These are phyloP conservation scores for Pachydiplax longipennis DNA, from an alignment of 2,888 invertebrate species.

Conservation along the genomic window DNA sequence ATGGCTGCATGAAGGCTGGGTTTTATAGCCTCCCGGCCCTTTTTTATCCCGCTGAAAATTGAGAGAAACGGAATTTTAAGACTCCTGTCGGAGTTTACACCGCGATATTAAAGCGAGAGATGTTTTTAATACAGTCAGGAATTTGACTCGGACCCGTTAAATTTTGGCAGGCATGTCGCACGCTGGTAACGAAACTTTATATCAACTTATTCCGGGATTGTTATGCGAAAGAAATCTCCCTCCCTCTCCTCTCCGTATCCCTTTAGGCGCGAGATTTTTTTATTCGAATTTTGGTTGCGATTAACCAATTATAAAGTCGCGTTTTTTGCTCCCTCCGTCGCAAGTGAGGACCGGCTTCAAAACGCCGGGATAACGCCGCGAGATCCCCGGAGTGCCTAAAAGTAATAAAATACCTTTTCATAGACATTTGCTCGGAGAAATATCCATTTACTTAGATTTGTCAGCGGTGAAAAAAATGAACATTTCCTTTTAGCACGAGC, in stretches of 20 bases:
- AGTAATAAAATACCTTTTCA: neutral
- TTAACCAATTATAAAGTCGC: neutral
- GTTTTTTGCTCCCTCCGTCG: neutral
- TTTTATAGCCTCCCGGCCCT: constrained; percentile 3
- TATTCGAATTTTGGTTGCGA: neutral
- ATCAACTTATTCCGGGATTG: neutral
- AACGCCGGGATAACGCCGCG: neutral
- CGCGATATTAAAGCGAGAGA: constrained; percentile 4
- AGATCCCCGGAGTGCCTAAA: neutral
- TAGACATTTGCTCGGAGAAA: neutral
- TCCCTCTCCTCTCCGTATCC: neutral
- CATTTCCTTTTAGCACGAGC: neutral
- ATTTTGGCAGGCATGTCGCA: constrained; percentile 22
- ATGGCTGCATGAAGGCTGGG: neutral
- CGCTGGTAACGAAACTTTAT: neutral
- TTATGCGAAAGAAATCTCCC: neutral
- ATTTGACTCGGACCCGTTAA: constrained; percentile 36
- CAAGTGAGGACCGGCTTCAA: neutral
- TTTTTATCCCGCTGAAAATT: constrained; percentile 32
- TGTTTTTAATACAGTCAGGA: constrained; percentile 33
- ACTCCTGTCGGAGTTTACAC: constrained; percentile 14
- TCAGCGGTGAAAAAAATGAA: neutral
- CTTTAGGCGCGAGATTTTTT: neutral
- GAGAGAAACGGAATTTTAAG: constrained; percentile 39
- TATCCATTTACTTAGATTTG: neutral